These are phyloP conservation scores for Ceyx melanurus DNA, from an alignment of 2,113 vertebrate species.

Conservation along the genomic window DNA sequence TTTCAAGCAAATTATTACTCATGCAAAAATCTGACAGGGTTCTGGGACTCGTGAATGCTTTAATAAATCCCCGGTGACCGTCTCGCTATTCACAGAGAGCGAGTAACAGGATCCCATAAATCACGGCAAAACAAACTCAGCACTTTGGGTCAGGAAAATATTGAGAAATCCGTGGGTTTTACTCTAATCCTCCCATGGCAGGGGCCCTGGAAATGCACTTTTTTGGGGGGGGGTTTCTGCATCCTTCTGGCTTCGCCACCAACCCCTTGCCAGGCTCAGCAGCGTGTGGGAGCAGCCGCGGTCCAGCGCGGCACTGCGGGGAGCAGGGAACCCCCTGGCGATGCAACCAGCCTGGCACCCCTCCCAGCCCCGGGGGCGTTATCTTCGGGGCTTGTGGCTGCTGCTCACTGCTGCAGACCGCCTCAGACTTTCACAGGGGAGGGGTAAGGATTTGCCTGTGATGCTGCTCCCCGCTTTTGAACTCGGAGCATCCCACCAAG, in stretches of 20 bases:
- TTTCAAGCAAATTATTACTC: conserved; percentile 35
- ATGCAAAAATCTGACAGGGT: conserved; percentile 24
- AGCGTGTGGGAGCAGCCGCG: not conserved
- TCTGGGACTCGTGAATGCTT: conserved; percentile 19
- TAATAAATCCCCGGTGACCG: conserved; percentile 42
- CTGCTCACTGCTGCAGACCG: not conserved
- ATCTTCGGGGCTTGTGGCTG: not conserved
- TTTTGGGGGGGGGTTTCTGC: not conserved
- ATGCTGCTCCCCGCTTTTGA: not conserved
- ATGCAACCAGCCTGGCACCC: not conserved
- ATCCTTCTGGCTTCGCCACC: not conserved
- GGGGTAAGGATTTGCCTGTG: not conserved
- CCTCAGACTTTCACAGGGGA: not conserved
- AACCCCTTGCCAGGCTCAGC: not conserved
- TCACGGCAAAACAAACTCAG: conserved; percentile 56
- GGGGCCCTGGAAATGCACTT: conserved; percentile 28
- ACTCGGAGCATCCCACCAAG: not conserved
- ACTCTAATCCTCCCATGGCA: conserved; percentile 43
- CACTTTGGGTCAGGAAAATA: conserved; percentile 63
- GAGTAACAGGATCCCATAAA: conserved; percentile 52
- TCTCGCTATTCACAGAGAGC: conserved; percentile 44
- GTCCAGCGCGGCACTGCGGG: fast-evolving
- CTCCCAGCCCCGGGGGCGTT: not conserved
- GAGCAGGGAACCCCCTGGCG: not conserved
- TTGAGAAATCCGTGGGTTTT: conserved; percentile 59